Conservation (phyloP, 64 coral and sea anemone genomes). For the Actinia tenebrosa region DNA sequence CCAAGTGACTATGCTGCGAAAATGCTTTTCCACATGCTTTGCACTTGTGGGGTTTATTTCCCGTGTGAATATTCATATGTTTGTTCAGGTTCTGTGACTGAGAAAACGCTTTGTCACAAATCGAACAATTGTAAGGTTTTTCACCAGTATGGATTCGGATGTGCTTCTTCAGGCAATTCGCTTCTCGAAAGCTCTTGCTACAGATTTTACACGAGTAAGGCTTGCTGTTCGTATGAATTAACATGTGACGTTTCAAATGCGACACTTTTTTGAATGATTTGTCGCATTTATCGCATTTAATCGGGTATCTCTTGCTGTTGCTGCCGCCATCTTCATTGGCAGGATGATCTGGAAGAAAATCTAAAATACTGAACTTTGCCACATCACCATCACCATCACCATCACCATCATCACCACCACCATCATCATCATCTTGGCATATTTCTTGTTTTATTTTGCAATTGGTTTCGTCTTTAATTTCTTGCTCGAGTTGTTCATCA, state of each 20-base stretch:
- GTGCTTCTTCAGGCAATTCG: neutral
- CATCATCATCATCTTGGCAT: neutral
- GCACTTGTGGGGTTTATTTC: constrained; percentile 41
- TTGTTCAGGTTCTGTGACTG: constrained; percentile 18
- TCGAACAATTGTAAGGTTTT: constrained; percentile 2
- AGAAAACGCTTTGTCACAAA: constrained; percentile 5
- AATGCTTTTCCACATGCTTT: constrained; percentile 44
- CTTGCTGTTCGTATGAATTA: neutral
- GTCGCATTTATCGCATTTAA: neutral
- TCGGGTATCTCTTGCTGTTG: neutral
- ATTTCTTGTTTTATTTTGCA: neutral
- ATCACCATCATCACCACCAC: neutral
- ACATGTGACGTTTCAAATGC: neutral
- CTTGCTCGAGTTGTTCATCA: neutral
- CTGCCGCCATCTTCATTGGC: neutral
- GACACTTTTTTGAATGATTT: neutral
- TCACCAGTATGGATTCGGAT: constrained; percentile 20
- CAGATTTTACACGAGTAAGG: constrained; percentile 11
- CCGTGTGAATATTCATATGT: constrained; percentile 38
- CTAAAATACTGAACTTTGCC: neutral
- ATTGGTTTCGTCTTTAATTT: neutral
- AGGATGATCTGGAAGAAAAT: neutral
- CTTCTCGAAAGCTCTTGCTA: constrained; percentile 2
- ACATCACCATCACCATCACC: neutral
- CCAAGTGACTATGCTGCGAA: constrained; percentile 21